These are phyloP conservation scores for Buphagus erythrorhynchus DNA, from an alignment of 2,797 vertebrate species.

Conservation along the genomic window DNA sequence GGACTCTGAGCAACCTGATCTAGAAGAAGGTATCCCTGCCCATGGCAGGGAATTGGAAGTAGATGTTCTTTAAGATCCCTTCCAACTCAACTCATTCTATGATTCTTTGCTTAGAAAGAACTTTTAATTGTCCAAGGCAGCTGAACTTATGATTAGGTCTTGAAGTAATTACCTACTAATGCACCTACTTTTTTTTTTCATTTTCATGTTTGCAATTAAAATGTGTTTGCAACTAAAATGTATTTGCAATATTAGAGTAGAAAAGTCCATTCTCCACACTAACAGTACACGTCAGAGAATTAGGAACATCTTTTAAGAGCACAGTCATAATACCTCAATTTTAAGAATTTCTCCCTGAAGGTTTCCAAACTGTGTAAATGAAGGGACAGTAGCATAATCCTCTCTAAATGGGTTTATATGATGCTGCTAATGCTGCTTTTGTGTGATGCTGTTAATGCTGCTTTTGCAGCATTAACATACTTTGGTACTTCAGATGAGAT, in stretches of 20 bases:
- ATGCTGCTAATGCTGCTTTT: slow-evolving; percentile 29
- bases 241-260: background rate
- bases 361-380: slow-evolving; percentile 7
- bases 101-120: background rate
- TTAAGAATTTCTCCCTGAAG: slow-evolving; percentile 1
- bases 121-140: background rate
- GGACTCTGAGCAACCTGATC: background rate
- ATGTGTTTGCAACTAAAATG: background rate
- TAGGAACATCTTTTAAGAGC: background rate
- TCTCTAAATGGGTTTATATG: slow-evolving; percentile 4
- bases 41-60: background rate
- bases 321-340: background rate
- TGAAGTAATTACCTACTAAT: background rate
- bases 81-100: background rate
- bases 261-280: background rate
- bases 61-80: background rate
- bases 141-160: background rate
- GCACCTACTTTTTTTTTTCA: background rate
- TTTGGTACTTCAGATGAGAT: slow-evolving; percentile 10
- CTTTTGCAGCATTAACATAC: background rate
- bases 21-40: background rate
- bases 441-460: slow-evolving; percentile 6
- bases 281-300: background rate
- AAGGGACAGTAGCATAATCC: slow-evolving; percentile 21
- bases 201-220: background rate